These are phyloP conservation scores for Leucoma salicis DNA, from an alignment of 2,888 invertebrate genomes.

Conservation along the genomic window DNA sequence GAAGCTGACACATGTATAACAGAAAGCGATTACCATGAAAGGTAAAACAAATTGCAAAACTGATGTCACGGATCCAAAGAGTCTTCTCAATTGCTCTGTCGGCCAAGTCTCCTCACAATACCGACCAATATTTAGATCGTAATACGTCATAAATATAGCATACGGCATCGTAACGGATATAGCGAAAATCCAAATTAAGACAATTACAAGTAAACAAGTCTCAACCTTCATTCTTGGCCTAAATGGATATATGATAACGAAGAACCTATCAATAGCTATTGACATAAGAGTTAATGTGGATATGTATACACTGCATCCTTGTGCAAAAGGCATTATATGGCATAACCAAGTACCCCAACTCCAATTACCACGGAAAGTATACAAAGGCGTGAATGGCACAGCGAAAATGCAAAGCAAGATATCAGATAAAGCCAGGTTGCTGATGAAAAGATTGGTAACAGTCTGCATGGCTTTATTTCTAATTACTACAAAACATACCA, in stretches of 20 bases:
- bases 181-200: constrained; percentile 95
- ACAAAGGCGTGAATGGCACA: constrained; percentile 97
- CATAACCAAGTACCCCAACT: constrained; percentile 95
- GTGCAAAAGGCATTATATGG: constrained; percentile 95
- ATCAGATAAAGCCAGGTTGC: constrained; percentile 97
- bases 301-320: constrained; percentile 98
- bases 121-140: constrained; percentile 69
- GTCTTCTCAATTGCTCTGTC: constrained; percentile 87
- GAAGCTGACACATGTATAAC: constrained; percentile 95
- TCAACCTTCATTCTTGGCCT: constrained; percentile 94
- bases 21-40: constrained; percentile 95
- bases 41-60: constrained; percentile 97
- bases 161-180: constrained; percentile 95
- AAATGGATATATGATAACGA: constrained; percentile 98
- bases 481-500: constrained; percentile 97
- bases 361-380: constrained; percentile 96
- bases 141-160: constrained; percentile 90
- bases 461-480: constrained; percentile 98
- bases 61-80: constrained; percentile 94
- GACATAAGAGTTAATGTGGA: constrained; percentile 98
- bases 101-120: constrained; percentile 97
- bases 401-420: constrained; percentile 95
- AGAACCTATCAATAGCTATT: constrained; percentile 98
- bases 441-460: constrained; percentile 98
- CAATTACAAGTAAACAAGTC: constrained; percentile 92